Conservation (phyloP, 2,888 invertebrate genomes). For the Macropis europaea region DNA sequence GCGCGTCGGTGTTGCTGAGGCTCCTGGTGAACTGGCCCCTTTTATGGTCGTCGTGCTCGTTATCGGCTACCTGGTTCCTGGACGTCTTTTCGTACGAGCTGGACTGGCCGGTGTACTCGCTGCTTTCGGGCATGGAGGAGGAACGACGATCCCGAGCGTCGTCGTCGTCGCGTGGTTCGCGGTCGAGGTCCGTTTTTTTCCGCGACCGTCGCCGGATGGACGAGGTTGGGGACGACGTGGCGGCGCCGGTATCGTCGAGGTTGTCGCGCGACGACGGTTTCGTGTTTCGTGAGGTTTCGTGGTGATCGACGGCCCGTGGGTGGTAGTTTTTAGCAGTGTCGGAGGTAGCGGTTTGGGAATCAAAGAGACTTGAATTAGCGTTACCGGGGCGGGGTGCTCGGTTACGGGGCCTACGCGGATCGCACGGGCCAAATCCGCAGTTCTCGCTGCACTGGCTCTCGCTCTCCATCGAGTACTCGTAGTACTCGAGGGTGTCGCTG, state of each 20-base stretch:
- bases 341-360: constrained; percentile 80
- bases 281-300: constrained; percentile 68
- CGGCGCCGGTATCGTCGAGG: constrained; percentile 32
- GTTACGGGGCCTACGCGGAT: constrained; percentile 79
- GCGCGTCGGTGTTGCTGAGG: constrained; percentile 90
- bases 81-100: constrained; percentile 76
- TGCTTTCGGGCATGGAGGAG: constrained; percentile 78
- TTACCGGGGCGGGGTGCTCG: constrained; percentile 80
- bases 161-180: constrained; percentile 59
- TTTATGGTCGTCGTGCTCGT: constrained; percentile 80
- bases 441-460: constrained; percentile 80
- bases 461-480: constrained; percentile 80
- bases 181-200: constrained; percentile 57
- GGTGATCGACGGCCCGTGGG: constrained; percentile 76
- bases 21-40: constrained; percentile 87
- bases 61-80: constrained; percentile 69
- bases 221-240: constrained; percentile 57
- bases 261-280: constrained; percentile 60
- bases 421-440: constrained; percentile 80
- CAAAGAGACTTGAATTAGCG: constrained; percentile 80
- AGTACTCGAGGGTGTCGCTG: constrained; percentile 79
- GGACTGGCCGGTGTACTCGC: constrained; percentile 78
- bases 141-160: constrained; percentile 75
- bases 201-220: constrained; percentile 61
- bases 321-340: constrained; percentile 79